Evolutionary conservation across 1,140 invertebrate species (phyloP), one percentile per base, ranked within the genome.

Genomic region (Temnothorax curvispinosus): DNA sequence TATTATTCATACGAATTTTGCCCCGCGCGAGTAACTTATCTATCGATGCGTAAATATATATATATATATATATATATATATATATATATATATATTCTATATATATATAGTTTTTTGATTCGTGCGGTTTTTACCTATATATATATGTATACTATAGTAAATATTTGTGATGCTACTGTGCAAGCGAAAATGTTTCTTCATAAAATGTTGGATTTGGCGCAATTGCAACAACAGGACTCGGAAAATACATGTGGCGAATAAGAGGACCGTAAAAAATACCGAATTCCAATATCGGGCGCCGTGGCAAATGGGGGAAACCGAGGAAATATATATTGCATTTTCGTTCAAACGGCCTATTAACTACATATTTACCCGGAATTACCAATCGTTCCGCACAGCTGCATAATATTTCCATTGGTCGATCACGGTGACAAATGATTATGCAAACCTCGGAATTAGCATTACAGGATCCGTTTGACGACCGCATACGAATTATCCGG

Each of bases 391-490:
- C 1, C 15, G 9, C n/a, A 56, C 11, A 41, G 52, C n/a, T 15
- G 54, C 78, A 27, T 67, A 72, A 72, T 81, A 69, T 71, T 81
- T 81, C 35, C 65, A n/a, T 71, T 71, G 13, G 62, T 67, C 47
- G 50, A 35, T 56, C 50, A 71, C 21, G 9, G 4, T 9, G 47
- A 69, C 65, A 56, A 44, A 81, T 56, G 50, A 56, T 81, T 71
- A 69, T 56, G 65, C 21, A 21, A 27, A 9, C 47, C 44, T 7
- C 32, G 52, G 47, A 52, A 80, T 80, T 80, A 77, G 21, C 60
- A n/a, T 50, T 56, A 38, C n/a, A 9, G 21, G 7, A n/a, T 2
- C 27, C 27, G n/a, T 67, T 54, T 18, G 32, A 81, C 15, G 13
- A 15, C 3, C 38, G 13, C 44, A n/a, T 81, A 32, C 15, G 15